phyloP scores from a whole-genome alignment of 2,113 vertebrate species.

The Bostrychus sinensis region DNA sequence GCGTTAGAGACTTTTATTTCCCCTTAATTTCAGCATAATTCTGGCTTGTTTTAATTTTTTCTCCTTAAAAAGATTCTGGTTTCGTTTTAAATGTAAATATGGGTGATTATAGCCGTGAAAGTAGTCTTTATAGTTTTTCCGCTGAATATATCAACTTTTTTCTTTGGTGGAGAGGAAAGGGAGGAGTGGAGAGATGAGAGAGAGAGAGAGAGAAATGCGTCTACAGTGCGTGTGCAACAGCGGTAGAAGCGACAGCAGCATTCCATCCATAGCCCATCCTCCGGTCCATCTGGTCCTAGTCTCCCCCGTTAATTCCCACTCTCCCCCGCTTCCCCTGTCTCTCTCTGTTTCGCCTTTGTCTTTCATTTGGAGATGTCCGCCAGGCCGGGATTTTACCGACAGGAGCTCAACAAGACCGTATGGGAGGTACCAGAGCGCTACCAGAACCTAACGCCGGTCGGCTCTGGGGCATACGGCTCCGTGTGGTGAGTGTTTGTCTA shows the following conservation, averaged over 20 bases:
- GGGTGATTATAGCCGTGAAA: background rate
- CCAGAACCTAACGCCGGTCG: constrained; percentile 95
- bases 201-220: constrained; percentile 14
- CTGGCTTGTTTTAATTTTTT: too few relatives aligned
- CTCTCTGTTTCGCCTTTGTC: background rate
- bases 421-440: constrained; percentile 97
- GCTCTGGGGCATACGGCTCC: constrained; percentile 95
- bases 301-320: background rate
- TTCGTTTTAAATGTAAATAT: background rate
- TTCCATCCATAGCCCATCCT: constrained; percentile 20
- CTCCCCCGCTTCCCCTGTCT: background rate
- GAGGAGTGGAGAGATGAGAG: constrained; percentile 10
- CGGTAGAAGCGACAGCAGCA: constrained; percentile 25
- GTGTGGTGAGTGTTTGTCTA: constrained; percentile 86
- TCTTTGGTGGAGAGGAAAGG: background rate
- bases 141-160: background rate
- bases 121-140: background rate
- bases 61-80: too few relatives aligned
- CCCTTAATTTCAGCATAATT: background rate
- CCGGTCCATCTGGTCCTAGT: constrained; percentile 15
- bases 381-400: constrained; percentile 92
- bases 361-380: constrained; percentile 60
- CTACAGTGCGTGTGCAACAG: constrained; percentile 15
- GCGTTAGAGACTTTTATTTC: background rate
- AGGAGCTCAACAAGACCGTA: constrained; percentile 97